Evolutionary conservation across 2,113 vertebrate genomes (phyloP), one percentile per base, ranked within the genome.

Genomic region (Neolamprologus brichardi): DNA sequence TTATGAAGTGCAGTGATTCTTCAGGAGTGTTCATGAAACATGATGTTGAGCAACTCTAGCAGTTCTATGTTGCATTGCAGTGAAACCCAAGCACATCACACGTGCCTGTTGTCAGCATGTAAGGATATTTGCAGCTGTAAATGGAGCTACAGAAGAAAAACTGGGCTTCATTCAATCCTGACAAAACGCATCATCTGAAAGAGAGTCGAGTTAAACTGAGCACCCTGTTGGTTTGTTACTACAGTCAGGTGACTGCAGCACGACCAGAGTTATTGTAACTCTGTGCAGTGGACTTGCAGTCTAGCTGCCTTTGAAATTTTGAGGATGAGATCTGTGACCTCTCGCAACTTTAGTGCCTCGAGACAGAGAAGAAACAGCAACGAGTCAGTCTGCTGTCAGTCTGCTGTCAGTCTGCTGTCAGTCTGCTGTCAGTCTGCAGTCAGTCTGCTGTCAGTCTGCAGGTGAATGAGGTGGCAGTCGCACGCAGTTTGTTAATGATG

Each of bases 401-500:
- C 10, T 64, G 60, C 18, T 4, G 32, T 13, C 10, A 8, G 62
- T 32, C 14, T 60, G 56, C 25, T 3, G 25, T 30, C 25, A 30
- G 25, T 20, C 12, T 70, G 64, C n/a, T 2, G 32, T 30, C 25
- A 17, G 25, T n/a, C 10, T 64, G 60, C 18, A 1, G 32, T 13
- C 10, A 8, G 62, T 32, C 14, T 60, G 56, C 25, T 3, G 25
- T 30, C 25, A 30, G 25, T 20, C 12, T 70, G 64, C n/a, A 4
- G 32, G 32, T n/a, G 60, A n/a, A 34, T 34, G 17, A 9, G 60
- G 60, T n/a, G 9, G 30, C 30, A 64, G 2, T 34, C 10, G 10
- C 30, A 12, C 3, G 0, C 60, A 41, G 3, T 9, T 15, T 1
- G 64, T 41, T 23, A 2, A 23, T 41, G 34, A 41, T 70, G 0